These are phyloP conservation scores for Hyposoter dolosus DNA, from an alignment of 2,888 invertebrate genomes.

Conservation along the genomic window DNA sequence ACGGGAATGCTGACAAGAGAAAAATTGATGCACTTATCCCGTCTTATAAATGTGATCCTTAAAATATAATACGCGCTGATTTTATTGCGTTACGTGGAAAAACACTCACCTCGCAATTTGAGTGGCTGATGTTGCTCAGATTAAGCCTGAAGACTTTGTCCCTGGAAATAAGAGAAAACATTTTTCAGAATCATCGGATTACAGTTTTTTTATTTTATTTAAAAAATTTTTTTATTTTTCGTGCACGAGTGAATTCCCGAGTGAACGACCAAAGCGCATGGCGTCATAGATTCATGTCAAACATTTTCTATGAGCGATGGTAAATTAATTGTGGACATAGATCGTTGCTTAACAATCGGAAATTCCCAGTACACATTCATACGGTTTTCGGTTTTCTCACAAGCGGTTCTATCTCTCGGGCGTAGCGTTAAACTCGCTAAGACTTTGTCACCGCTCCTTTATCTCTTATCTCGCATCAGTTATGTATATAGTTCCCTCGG, in stretches of 20 bases:
- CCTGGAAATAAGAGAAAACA: conserved; percentile 88
- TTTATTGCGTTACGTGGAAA: conserved; percentile 64
- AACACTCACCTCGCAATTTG: conserved; percentile 92
- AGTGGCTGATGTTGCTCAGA: conserved; percentile 94
- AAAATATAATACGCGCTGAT: conserved; percentile 53
- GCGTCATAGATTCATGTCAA: not conserved
- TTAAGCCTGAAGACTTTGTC: conserved; percentile 93
- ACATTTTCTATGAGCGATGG: not conserved
- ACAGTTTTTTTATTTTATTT: not conserved
- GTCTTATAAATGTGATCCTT: conserved; percentile 57
- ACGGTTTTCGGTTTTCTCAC: conserved; percentile 45
- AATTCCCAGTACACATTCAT: conserved; percentile 44
- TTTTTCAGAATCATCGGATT: conserved; percentile 49
- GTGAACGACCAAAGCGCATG: not conserved
- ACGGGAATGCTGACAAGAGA: not conserved
- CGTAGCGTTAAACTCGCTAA: conserved; percentile 45
- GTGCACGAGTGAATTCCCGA: not conserved
- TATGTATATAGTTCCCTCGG: conserved; percentile 68
- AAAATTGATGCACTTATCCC: conserved; percentile 36
- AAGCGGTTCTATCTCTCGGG: conserved; percentile 21
- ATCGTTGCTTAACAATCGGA: conserved; percentile 25
- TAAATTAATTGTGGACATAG: conserved; percentile 6
- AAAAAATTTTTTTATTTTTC: conserved; percentile 3
- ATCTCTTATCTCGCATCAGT: conserved; percentile 74
- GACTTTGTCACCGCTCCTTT: conserved; percentile 49